Conservation (phyloP, 1,140 invertebrate species). For the Ostrea denselamellosa region DNA sequence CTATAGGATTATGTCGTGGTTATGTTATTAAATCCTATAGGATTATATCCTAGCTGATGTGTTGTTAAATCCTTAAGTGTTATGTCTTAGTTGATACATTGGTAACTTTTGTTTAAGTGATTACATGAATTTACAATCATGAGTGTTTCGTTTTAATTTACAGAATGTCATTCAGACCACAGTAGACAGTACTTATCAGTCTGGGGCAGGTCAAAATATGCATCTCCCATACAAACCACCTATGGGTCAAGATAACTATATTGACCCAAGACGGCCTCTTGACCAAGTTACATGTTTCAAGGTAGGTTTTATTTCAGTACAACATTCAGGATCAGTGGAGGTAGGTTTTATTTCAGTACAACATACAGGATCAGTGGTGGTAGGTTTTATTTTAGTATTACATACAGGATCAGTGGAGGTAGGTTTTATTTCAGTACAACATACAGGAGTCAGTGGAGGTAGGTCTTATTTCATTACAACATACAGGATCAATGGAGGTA, state of each 20-base stretch:
- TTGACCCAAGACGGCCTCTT: conserved; percentile 82
- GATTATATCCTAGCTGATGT: background rate
- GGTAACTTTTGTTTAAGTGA: background rate
- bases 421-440: too few species aligned
- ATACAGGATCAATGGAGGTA: too few species aligned
- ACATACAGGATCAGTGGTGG: too few species aligned
- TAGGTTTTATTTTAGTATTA: too few species aligned
- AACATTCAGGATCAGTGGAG: too few species aligned
- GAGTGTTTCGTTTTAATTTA: background rate
- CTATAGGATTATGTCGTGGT: too few species aligned
- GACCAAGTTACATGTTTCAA: conserved; percentile 98
- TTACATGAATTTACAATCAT: background rate
- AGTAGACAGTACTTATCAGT: background rate
- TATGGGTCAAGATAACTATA: background rate
- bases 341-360: too few species aligned
- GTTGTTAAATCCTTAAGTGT: background rate
- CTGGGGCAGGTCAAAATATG: background rate
- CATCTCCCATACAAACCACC: conserved; percentile 3
- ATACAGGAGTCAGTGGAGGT: too few species aligned
- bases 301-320: conserved; percentile 56
- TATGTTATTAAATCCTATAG: background rate
- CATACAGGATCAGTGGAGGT: too few species aligned
- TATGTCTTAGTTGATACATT: background rate
- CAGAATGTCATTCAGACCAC: conserved; percentile 23
- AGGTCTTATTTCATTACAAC: too few species aligned